Conservation (phyloP, 2,797 vertebrate genomes). For the Danionella dracula region DNA sequence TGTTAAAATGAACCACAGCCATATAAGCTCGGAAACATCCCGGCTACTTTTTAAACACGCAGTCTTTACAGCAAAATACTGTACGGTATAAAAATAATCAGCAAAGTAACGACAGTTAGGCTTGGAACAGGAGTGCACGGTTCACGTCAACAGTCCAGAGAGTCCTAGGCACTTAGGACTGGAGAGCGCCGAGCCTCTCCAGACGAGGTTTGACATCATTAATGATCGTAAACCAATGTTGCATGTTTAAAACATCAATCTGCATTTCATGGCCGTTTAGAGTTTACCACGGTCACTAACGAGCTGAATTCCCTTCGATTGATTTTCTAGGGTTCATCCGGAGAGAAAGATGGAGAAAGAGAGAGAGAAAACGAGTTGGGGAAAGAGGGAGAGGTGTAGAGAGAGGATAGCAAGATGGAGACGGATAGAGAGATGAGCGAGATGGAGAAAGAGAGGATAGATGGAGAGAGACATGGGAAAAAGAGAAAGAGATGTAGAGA, state of each 20-base stretch:
- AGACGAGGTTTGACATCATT: conserved; percentile 38
- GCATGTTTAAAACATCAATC: conserved; percentile 32
- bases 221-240: conserved; percentile 35
- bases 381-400: no score
- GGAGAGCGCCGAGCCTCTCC: conserved; percentile 52
- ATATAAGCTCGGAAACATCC: neutral
- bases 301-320: no score
- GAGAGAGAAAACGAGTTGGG: no score
- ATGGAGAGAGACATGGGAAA: no score
- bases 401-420: no score
- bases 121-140: no score
- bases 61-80: conserved; percentile 1
- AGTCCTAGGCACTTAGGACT: conserved; percentile 74
- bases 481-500: no score
- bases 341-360: no score
- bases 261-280: conserved; percentile 9
- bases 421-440: no score
- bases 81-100: neutral
- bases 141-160: conserved; percentile 21
- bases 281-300: neutral
- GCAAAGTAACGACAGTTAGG: conserved; percentile 15
- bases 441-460: no score
- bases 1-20: neutral
- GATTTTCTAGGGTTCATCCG: no score
- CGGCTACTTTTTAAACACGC: neutral